These are phyloP conservation scores for Copidosoma floridanum DNA, from an alignment of 1,140 invertebrate genomes.

Conservation along the genomic window DNA sequence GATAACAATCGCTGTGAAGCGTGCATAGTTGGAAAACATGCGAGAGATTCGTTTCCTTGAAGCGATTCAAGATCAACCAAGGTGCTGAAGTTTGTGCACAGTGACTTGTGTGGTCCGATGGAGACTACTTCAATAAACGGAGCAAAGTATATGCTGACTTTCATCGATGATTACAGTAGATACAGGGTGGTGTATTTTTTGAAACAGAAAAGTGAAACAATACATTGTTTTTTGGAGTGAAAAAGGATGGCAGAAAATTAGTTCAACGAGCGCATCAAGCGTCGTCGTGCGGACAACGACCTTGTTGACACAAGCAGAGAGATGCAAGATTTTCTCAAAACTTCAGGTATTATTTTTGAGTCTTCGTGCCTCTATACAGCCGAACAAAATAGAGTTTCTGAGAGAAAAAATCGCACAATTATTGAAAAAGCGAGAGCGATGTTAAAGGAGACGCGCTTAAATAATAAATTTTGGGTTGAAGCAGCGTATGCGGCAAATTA, in stretches of 20 bases:
- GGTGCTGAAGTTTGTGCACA: constrained; percentile 12
- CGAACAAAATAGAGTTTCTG: constrained; percentile 46
- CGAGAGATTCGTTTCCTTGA: no score
- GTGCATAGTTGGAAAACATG: no score
- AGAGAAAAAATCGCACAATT: constrained; percentile 44
- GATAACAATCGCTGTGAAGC: no score
- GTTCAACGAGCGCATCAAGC: no score
- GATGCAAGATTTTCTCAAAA: no score
- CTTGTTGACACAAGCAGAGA: no score
- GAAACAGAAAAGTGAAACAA: background rate
- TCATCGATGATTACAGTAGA: constrained; percentile 24
- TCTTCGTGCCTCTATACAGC: no score
- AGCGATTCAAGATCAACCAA: no score
- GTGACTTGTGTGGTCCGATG: constrained; percentile 26
- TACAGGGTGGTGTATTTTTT: constrained; percentile 11
- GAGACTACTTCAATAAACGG: constrained; percentile 18
- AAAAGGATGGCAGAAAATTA: no score
- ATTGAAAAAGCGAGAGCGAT: constrained; percentile 38
- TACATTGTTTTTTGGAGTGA: no score
- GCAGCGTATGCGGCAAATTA: constrained; percentile 45
- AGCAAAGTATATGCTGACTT: constrained; percentile 27
- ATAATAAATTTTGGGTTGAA: constrained; percentile 49
- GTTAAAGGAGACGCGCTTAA: constrained; percentile 39
- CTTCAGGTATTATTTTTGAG: no score
- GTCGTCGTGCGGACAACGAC: no score